Evolutionary conservation across 2,113 vertebrate genomes (phyloP).

Genomic region (Copsychus sechellarum): DNA sequence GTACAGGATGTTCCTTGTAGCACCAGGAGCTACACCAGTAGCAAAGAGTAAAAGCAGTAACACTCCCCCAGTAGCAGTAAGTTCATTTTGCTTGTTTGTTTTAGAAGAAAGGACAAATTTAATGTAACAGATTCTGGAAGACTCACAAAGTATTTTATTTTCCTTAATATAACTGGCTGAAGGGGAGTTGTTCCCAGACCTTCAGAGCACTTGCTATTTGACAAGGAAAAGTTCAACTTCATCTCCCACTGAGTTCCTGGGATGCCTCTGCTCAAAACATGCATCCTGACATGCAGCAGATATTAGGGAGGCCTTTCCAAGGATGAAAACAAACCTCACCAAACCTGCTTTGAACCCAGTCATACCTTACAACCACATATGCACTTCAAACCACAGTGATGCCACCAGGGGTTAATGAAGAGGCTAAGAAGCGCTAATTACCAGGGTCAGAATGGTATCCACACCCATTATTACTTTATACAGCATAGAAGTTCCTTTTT

Average conservation of each 20-base stretch:
- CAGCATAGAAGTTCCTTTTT: not conserved
- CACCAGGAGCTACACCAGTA: not conserved
- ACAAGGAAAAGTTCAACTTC: not conserved
- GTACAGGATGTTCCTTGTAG: not conserved
- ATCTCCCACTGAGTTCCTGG: not conserved
- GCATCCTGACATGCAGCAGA: rapidly evolving
- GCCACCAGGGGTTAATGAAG: not conserved
- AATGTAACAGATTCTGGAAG: not conserved
- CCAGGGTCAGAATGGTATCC: not conserved
- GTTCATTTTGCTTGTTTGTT: not conserved
- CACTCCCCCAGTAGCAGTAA: not conserved
- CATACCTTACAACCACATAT: not conserved
- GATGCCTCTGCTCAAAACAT: not conserved
- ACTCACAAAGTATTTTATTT: not conserved
- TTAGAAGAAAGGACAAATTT: not conserved
- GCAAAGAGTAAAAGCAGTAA: not conserved
- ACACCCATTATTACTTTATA: not conserved
- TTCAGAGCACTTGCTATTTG: not conserved
- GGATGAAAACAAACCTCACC: not conserved
- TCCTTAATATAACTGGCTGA: not conserved
- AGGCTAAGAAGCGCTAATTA: not conserved
- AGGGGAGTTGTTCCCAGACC: not conserved
- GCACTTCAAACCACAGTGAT: not conserved
- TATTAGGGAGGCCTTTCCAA: not conserved
- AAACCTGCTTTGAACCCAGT: not conserved